Base-by-base conservation (phyloP, 2,888 invertebrate genomes). In the Pseudeuparius sepicola region DNA sequence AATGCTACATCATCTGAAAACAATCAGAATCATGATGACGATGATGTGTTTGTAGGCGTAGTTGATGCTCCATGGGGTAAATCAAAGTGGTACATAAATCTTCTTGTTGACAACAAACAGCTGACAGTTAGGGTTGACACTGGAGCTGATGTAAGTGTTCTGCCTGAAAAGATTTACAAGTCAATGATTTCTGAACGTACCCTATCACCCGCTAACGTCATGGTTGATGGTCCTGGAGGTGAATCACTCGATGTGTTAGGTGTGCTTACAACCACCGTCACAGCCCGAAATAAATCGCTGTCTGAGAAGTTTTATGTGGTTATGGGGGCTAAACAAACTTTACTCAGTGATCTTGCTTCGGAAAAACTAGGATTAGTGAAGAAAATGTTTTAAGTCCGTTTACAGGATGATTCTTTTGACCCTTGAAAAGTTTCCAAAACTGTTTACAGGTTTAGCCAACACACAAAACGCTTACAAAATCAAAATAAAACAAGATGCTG, bases 241-340 rank as follows among this genome's bases (percentile, higher is more conserved):
- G n/a, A 6, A 7, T 6, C 6, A 20, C n/a, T 20, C 6, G n/a
- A 20, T 20, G 20, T 20, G n/a, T 7, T n/a, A 7, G 20, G 20
- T 20, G 20, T 20, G 6, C 20, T 20, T 7, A 7, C n/a, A 20
- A n/a, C 20, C n/a, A 20, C 7, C n/a, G 20, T 20, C 6, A 20
- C 6, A 20, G n/a, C 20, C n/a, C 6, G n/a, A 20, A 20, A 20
- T 20, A 20, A n/a, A 20, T 20, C 20, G 20, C 7, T 20, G n/a
- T 7, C n/a, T 20, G 20, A 20, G n/a, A 20, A 20, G 20, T 20
- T 20, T n/a, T 20, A 20, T 20, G n/a, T 20, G n/a, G 20, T 20
- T 6, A 7, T n/a, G 6, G 20, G 20, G 6, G 20, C 20, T n/a
- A 20, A 20, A 20, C 20, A 20, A n/a, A 20, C n/a, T 20, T 20